Evolutionary conservation across 2,113 vertebrate species (phyloP).

Genomic region (Corythornis vintsioides): DNA sequence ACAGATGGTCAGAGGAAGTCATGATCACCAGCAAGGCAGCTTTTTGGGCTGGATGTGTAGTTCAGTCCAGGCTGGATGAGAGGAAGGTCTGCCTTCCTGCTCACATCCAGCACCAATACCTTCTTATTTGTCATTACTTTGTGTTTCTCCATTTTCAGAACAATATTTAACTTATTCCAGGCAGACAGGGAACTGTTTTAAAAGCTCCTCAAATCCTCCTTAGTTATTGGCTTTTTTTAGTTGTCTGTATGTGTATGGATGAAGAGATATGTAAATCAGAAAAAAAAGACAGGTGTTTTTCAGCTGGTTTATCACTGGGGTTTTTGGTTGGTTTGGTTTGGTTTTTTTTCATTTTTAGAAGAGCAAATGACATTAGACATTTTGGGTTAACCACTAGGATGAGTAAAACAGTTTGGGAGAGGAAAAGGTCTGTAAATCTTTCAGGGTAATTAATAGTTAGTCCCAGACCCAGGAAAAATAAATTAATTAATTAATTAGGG

Average conservation of each 20-base stretch:
- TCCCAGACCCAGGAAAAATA: neutral
- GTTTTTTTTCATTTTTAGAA: neutral
- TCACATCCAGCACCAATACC: neutral
- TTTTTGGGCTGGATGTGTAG: neutral
- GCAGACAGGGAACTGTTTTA: neutral
- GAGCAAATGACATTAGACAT: neutral
- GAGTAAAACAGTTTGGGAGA: neutral
- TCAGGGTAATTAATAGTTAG: slow-evolving; percentile 50
- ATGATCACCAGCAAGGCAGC: neutral
- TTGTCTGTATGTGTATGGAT: accelerated
- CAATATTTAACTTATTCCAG: neutral
- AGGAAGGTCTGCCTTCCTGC: neutral
- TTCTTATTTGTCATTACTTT: neutral
- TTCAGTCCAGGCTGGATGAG: neutral
- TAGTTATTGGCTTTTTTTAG: neutral
- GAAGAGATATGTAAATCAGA: neutral
- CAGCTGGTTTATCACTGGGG: neutral
- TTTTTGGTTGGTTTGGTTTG: accelerated
- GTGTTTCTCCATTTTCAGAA: neutral
- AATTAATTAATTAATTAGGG: too few relatives aligned
- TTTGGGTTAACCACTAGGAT: neutral
- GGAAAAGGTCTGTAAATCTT: slow-evolving; percentile 38
- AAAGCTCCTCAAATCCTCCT: neutral
- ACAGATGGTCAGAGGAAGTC: neutral
- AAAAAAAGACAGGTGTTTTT: neutral